A percentile compares a stretch with the other conserved stretches of the same genome.
These are phyloP conservation scores for Hoplodrina blanda DNA, from an alignment of 2,888 invertebrate genomes.

Conservation along the genomic window DNA sequence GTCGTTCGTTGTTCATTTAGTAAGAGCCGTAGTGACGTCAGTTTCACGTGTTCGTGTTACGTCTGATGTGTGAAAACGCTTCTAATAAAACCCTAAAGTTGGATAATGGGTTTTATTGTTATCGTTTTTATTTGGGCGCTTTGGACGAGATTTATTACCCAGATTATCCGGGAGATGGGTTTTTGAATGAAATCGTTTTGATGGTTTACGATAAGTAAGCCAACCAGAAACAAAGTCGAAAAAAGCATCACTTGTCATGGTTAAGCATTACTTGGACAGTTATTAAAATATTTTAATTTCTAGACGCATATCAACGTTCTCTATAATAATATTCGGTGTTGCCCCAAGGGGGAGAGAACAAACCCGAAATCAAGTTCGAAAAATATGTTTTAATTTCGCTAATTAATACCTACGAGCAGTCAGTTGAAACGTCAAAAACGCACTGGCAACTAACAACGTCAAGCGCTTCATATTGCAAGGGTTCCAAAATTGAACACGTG, in stretches of 20 bases:
- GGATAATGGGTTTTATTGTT: slow-evolving; percentile 53
- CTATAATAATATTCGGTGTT: slow-evolving; percentile 17
- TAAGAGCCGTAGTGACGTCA: slow-evolving; percentile 59
- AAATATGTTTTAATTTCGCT: slow-evolving; percentile 66
- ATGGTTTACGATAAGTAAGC: background rate
- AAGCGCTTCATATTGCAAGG: slow-evolving; percentile 83
- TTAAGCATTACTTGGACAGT: background rate
- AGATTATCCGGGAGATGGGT: slow-evolving; percentile 12
- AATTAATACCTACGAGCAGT: slow-evolving; percentile 62
- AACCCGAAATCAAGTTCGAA: slow-evolving; percentile 34
- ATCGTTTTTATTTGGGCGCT: slow-evolving; percentile 45
- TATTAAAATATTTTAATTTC: background rate
- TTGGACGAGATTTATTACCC: slow-evolving; percentile 9
- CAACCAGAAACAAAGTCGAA: no score
- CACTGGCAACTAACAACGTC: slow-evolving; percentile 69
- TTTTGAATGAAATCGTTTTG: slow-evolving; percentile 1
- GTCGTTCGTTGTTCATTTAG: slow-evolving; percentile 72
- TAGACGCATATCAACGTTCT: slow-evolving; percentile 32
- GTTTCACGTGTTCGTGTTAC: slow-evolving; percentile 71
- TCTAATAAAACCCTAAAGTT: slow-evolving; percentile 59
- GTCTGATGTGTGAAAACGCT: slow-evolving; percentile 61
- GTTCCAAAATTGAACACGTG: slow-evolving; percentile 88
- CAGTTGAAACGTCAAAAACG: slow-evolving; percentile 56
- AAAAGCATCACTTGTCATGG: background rate
- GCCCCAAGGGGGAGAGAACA: slow-evolving; percentile 34